phyloP scores from a whole-genome alignment of 2,797 vertebrate genomes.

The Aeoliscus strigatus region DNA sequence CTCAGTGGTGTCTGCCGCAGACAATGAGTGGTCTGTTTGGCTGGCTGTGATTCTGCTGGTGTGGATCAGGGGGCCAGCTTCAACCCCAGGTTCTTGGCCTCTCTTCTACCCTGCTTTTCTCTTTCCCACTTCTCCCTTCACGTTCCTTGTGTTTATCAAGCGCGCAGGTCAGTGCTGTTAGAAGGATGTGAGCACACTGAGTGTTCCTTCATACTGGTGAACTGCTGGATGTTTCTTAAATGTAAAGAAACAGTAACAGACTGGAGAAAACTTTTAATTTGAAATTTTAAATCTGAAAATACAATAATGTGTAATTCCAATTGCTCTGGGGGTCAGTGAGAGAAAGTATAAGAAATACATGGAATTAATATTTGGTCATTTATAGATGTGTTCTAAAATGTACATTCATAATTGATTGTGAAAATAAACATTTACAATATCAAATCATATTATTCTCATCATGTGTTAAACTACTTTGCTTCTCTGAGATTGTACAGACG shows the following conservation, averaged over 20 bases:
- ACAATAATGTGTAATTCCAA: too few species aligned
- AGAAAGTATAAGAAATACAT: too few species aligned
- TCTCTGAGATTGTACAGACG: conserved; percentile 7
- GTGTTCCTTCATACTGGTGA: conserved; percentile 32
- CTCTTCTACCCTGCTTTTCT: conserved; percentile 74
- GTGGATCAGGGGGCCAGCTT: conserved; percentile 81
- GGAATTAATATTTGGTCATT: too few species aligned
- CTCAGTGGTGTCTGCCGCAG: conserved; percentile 79
- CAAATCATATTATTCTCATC: neutral
- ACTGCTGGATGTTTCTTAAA: too few species aligned
- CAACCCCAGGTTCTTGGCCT: conserved; percentile 77
- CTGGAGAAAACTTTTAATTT: too few species aligned
- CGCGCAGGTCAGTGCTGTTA: conserved; percentile 27
- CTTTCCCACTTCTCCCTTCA: conserved; percentile 66
- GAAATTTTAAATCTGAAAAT: too few species aligned
- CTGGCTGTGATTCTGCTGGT: conserved; percentile 70
- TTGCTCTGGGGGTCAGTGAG: too few species aligned
- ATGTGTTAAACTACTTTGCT: conserved; percentile 1
- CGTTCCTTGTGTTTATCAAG: conserved; percentile 65
- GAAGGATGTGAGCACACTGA: conserved; percentile 34
- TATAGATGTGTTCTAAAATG: neutral
- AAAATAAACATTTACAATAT: neutral
- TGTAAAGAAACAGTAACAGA: too few species aligned
- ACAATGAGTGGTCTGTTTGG: conserved; percentile 92
- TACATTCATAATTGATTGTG: neutral